Evolutionary conservation across 64 coral and sea anemone genomes (phyloP), one percentile per base, ranked within the genome.

Genomic region (Dendronephthya gigantea): DNA sequence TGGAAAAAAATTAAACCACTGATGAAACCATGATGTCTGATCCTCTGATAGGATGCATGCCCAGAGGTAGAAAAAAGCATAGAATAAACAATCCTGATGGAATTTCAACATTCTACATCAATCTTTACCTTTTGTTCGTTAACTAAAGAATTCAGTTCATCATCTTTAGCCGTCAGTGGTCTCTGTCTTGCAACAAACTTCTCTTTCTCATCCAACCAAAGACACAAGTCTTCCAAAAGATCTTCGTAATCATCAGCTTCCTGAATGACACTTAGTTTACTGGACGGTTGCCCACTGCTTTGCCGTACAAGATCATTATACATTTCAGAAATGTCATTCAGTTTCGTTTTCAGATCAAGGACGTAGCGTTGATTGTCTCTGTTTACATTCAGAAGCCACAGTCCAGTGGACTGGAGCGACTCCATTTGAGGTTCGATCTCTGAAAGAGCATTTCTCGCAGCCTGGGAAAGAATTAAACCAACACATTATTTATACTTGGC

Each of bases 161-260:
- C 32, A 8, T 33, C 36, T 34, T 79, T 79, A 2, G 72, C 72
- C 10, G 25, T 36, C 29, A 79, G 32, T 0, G 72, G 72, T 79
- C 17, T 79, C 32, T 79, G 72, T 79, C 36, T 79, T 4, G 30
- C 72, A 17, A 79, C 72, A 19, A 79, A 79, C 72, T 79, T 79
- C 22, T 79, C 72, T 9, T 79, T 79, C 15, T 79, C 36, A 79
- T 79, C 72, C 72, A 79, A 79, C 72, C 72, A 79, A 1, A 79
- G 7, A 17, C 72, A 79, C 9, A 79, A 17, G 29, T 79, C 72
- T 19, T 79, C 72, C 9, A 79, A 39, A 3, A 79, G 36, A 39
- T 79, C 72, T 0, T 79, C 72, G 72, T 79, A 79, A 34, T 79
- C 72, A 79, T 79, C 72, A 34, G 72, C 72, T 39, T 79, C 72